Evolutionary conservation across 2,113 vertebrate species (phyloP).

Genomic region (Oceanites oceanicus): DNA sequence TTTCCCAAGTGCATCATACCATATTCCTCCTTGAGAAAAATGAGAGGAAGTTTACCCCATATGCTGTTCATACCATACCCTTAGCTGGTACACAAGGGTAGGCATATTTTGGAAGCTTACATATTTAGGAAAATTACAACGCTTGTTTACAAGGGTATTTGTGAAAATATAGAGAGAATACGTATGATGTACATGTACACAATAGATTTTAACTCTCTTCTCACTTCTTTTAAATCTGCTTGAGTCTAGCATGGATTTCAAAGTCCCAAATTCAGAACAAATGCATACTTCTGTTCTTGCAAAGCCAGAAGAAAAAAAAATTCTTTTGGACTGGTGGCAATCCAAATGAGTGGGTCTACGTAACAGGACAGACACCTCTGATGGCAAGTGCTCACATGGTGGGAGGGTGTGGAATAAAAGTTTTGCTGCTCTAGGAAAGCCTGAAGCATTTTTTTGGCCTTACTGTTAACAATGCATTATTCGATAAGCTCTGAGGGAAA

Average conservation of each 20-base stretch:
- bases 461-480: neutral
- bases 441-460: neutral
- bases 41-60: neutral
- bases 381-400: rapidly evolving
- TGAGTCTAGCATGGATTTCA: rapidly evolving
- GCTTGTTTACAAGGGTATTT: neutral
- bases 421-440: neutral
- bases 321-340: neutral
- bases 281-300: neutral
- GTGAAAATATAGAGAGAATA: neutral
- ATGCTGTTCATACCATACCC: neutral
- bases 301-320: neutral
- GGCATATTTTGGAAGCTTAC: neutral
- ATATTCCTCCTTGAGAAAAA: neutral
- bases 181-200: neutral
- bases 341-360: neutral
- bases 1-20: neutral
- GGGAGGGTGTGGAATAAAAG: neutral
- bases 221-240: neutral
- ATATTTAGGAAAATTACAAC: neutral
- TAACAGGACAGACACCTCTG: neutral
- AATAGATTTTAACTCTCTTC: neutral
- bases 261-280: neutral
- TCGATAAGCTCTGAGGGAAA: neutral
- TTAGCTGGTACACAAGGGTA: neutral